Conservation (phyloP, 2,113 vertebrate species). For the Ailurus styani region DNA sequence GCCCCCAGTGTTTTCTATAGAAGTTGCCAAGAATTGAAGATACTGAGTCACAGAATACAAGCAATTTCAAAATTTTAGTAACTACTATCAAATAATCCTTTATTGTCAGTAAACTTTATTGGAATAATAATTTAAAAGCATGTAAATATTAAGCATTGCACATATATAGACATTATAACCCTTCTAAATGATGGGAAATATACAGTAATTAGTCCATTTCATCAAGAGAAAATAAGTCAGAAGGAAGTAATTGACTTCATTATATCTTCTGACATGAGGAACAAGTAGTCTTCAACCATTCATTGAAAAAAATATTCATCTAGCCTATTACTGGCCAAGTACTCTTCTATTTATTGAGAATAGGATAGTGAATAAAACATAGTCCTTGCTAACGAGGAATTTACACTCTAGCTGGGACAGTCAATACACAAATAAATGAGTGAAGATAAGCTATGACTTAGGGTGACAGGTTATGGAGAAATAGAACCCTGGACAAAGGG, state of each 20-base stretch:
- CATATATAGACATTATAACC: too few relatives aligned
- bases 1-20: neutral
- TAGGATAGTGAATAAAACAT: neutral
- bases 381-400: neutral
- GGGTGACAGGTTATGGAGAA: neutral
- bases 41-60: neutral
- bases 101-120: neutral
- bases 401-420: neutral
- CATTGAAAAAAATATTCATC: neutral
- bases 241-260: neutral
- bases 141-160: neutral
- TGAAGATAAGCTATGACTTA: neutral
- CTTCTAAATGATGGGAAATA: neutral
- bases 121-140: neutral
- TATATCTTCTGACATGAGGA: neutral
- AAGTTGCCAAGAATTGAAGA: neutral
- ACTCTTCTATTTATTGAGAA: neutral
- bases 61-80: neutral
- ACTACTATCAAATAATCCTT: neutral
- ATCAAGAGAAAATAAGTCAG: neutral
- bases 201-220: neutral
- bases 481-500: neutral
- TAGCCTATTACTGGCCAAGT: neutral
- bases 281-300: neutral
- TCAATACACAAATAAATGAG: neutral